phyloP scores from a whole-genome alignment of 2,113 vertebrate species.

The Cavia aperea region DNA sequence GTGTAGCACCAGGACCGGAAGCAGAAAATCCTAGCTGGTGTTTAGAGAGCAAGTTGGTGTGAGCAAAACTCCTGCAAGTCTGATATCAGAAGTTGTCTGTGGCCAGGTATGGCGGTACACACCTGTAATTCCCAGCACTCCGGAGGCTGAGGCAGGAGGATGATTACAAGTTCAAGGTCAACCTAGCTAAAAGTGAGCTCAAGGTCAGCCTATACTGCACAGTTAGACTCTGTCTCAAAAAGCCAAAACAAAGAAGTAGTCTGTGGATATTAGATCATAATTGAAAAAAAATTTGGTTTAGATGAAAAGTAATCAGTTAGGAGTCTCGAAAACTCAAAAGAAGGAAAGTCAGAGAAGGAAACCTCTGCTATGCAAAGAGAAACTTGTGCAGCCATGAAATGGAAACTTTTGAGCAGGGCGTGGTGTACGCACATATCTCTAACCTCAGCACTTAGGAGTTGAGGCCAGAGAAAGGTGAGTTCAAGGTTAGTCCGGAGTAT shows the following conservation, averaged over 20 bases:
- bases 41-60: background rate
- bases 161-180: too few relatives aligned
- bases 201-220: too few relatives aligned
- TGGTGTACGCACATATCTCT: background rate
- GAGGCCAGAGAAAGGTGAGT: background rate
- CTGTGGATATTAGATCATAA: background rate
- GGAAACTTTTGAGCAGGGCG: background rate
- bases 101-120: too few relatives aligned
- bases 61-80: background rate
- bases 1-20: background rate
- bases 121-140: too few relatives aligned
- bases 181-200: too few relatives aligned
- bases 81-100: background rate
- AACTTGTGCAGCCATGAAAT: background rate
- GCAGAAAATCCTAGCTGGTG: background rate
- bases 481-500: background rate
- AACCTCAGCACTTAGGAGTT: background rate
- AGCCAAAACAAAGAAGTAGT: background rate
- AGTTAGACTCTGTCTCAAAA: too few relatives aligned
- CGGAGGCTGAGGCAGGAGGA: too few relatives aligned
- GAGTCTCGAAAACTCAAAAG: background rate
- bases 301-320: constrained; percentile 9
- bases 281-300: background rate
- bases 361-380: background rate
- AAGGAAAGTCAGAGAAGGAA: background rate